Evolutionary conservation across 2,888 invertebrate species (phyloP), one percentile per base, ranked within the genome.

Genomic region (Brachypterus glaber): DNA sequence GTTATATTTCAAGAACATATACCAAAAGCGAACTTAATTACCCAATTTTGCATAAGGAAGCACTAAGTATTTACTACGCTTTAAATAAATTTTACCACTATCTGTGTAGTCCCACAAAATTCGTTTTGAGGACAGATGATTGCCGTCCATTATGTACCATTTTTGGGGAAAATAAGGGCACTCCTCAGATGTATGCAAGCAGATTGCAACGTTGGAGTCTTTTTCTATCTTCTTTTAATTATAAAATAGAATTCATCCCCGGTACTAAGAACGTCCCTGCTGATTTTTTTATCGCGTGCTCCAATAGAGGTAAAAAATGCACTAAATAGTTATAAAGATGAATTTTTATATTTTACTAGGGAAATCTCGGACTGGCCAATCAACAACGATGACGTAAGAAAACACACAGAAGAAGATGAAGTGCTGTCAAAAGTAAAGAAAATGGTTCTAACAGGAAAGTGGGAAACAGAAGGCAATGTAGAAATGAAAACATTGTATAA

Each of bases 151-250:
- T n/a, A n/a, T n/a, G n/a, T n/a, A n/a, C n/a, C 1, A 29, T 53
- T 7, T 54, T 57, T 35, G 55, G 51, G 3, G 55, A 51, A 37
- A 44, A 55, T 3, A 55, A 54, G 43, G 53, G 54, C 4, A 47
- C 58, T 11, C 56, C 58, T 4, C 41, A 45, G 24, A 1, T n/a
- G n/a, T n/a, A n/a, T n/a, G n/a, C n/a, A n/a, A n/a, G n/a, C n/a
- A n/a, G n/a, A n/a, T n/a, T n/a, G n/a, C n/a, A n/a, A n/a, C n/a
- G n/a, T n/a, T n/a, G n/a, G n/a, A n/a, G n/a, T n/a, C n/a, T n/a
- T n/a, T 41, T 17, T 26, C 17, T 34, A 13, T 4, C 26, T 5
- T 9, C 8, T 3, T 41, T 41, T 18, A 17, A 41, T 9, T 41
- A 41, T 15, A 8, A 41, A 16, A 38, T 34, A 3, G 17, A 32